Evolutionary conservation across 1,140 invertebrate species (phyloP).

Genomic region (Dermatophagoides farinae): DNA sequence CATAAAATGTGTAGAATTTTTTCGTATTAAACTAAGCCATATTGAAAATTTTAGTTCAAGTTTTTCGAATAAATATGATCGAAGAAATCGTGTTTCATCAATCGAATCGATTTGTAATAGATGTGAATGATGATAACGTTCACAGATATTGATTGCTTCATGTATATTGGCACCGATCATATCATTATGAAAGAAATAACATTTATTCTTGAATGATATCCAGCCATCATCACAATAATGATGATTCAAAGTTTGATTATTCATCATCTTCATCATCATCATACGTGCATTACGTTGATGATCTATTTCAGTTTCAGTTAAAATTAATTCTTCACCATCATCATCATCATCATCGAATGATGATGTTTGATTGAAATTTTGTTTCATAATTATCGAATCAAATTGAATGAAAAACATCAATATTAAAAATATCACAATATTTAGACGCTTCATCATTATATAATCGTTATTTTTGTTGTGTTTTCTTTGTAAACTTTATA

Average conservation of each 20-base stretch:
- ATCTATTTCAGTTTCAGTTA: too few relatives aligned
- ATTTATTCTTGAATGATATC: not conserved
- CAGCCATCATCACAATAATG: not conserved
- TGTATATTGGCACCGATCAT: slow-evolving; percentile 2
- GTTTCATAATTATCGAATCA: too few relatives aligned
- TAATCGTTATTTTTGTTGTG: too few relatives aligned
- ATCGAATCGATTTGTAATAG: slow-evolving; percentile 1
- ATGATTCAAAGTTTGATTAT: not conserved
- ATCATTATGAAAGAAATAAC: slow-evolving; percentile 2
- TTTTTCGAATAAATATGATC: not conserved
- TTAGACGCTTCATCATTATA: too few relatives aligned
- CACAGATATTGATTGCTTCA: slow-evolving; percentile 7
- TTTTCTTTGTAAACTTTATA: too few relatives aligned
- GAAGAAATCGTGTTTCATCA: not conserved
- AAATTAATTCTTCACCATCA: too few relatives aligned
- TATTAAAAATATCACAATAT: too few relatives aligned
- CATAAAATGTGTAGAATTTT: not conserved
- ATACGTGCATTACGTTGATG: too few relatives aligned
- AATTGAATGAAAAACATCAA: too few relatives aligned
- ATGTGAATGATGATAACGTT: not conserved
- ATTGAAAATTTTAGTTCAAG: slow-evolving; percentile 1
- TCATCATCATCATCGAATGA: too few relatives aligned
- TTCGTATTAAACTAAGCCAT: slow-evolving; percentile 4
- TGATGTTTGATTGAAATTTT: too few relatives aligned
- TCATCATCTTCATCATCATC: not conserved